phyloP scores from a whole-genome alignment of 2,888 invertebrate species.

The Aromia moschata region DNA sequence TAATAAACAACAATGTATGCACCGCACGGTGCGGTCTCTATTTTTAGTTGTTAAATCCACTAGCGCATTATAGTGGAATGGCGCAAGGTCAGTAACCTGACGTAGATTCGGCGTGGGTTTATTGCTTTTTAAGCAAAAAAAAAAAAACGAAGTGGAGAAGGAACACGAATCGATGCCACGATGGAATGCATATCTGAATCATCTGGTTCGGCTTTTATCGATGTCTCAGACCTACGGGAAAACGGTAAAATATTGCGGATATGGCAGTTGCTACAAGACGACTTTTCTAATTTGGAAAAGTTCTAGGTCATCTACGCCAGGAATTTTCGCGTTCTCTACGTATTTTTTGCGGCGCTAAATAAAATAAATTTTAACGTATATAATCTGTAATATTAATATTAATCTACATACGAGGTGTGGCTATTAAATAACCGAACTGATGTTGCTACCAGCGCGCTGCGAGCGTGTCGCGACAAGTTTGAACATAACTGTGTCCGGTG shows the following conservation, averaged over 20 bases:
- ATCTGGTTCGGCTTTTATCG: background rate
- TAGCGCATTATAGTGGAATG: constrained; percentile 22
- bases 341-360: no score
- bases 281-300: background rate
- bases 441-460: no score
- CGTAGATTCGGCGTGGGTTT: constrained; percentile 19
- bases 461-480: no score
- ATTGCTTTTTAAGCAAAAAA: constrained; percentile 6
- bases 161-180: background rate
- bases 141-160: background rate
- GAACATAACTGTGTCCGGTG: no score
- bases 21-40: constrained; percentile 10
- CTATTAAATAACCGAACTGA: no score
- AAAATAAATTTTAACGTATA: no score
- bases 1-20: constrained; percentile 6
- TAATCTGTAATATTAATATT: no score
- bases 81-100: constrained; percentile 31
- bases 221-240: background rate
- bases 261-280: background rate
- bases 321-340: no score
- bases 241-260: background rate
- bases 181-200: constrained; percentile 1
- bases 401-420: no score
- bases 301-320: background rate
- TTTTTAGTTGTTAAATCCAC: constrained; percentile 27